Conservation (phyloP, 2,113 vertebrate genomes). For the Carlito syrichta region DNA sequence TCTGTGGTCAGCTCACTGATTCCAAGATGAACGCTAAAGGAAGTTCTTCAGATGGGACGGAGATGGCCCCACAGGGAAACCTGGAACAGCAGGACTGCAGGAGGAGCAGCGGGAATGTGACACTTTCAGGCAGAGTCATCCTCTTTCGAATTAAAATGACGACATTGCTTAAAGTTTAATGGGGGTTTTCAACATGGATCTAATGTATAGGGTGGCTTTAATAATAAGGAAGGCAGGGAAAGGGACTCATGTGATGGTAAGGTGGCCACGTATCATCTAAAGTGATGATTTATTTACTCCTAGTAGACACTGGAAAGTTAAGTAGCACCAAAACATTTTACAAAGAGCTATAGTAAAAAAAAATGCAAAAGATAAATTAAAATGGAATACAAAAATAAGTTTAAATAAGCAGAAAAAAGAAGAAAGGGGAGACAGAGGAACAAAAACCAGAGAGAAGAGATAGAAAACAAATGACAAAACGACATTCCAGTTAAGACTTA, state of each 20-base stretch:
- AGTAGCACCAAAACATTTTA: not conserved
- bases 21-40: not conserved
- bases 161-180: not conserved
- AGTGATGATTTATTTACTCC: not conserved
- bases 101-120: not conserved
- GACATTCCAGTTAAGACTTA: too few species aligned
- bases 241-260: not conserved
- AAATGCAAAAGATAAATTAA: not conserved
- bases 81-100: not conserved
- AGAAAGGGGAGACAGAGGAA: not conserved
- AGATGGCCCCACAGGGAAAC: not conserved
- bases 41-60: not conserved
- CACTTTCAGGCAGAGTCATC: not conserved
- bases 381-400: not conserved
- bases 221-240: not conserved
- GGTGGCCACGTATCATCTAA: not conserved
- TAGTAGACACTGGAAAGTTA: not conserved
- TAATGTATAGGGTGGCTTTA: not conserved
- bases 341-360: not conserved
- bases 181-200: not conserved
- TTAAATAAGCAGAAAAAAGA: not conserved
- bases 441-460: not conserved
- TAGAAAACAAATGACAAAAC: not conserved
- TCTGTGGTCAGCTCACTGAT: not conserved
- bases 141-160: not conserved